phyloP scores from a whole-genome alignment of 1,140 invertebrate genomes.

The Goniozus legneri region DNA sequence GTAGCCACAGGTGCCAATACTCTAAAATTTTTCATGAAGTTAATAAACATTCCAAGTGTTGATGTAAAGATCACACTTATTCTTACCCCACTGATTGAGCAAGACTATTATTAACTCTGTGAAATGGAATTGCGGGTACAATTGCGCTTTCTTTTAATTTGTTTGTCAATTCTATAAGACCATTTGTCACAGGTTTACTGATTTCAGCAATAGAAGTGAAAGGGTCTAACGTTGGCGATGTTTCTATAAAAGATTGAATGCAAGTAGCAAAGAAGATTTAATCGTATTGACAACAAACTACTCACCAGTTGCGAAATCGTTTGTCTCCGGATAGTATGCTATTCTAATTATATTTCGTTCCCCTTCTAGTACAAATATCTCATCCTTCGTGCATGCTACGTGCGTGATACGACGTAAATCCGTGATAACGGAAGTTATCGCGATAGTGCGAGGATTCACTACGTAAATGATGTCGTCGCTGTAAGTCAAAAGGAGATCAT shows the following conservation, averaged over 20 bases:
- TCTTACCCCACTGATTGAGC: constrained; percentile 44
- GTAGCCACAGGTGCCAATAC: constrained; percentile 25
- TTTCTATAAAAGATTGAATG: constrained; percentile 15
- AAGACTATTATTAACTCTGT: constrained; percentile 45
- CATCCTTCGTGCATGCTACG: constrained; percentile 67
- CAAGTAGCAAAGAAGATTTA: constrained; percentile 1
- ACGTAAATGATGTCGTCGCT: constrained; percentile 69
- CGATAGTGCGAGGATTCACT: constrained; percentile 64
- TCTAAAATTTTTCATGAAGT: background rate
- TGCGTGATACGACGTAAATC: constrained; percentile 52
- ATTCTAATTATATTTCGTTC: constrained; percentile 65
- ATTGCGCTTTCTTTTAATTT: constrained; percentile 47
- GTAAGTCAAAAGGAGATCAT: constrained; percentile 71
- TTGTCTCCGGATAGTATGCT: constrained; percentile 56
- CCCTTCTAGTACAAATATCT: constrained; percentile 77
- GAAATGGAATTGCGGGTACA: constrained; percentile 46
- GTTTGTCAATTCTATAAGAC: constrained; percentile 43
- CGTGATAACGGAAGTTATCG: constrained; percentile 50
- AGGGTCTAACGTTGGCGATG: constrained; percentile 26
- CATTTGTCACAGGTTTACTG: constrained; percentile 42
- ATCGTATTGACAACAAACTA: background rate
- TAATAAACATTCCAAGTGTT: too few species aligned
- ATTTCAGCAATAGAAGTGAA: constrained; percentile 39
- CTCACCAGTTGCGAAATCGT: constrained; percentile 24
- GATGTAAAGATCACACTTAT: too few species aligned